These are phyloP conservation scores for Conistra vaccinii DNA, from an alignment of 2,888 invertebrate genomes.

Conservation along the genomic window DNA sequence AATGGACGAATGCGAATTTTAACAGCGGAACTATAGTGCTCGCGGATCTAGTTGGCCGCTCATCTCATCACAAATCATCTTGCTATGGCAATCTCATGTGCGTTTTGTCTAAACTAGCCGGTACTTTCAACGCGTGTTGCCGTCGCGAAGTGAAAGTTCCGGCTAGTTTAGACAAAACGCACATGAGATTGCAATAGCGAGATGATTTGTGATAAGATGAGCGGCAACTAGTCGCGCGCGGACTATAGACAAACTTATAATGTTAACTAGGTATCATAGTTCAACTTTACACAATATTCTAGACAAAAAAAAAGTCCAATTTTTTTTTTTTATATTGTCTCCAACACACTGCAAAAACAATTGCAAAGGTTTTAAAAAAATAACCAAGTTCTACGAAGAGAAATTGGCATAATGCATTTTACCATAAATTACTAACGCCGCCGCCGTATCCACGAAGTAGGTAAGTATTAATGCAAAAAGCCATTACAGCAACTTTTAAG, in stretches of 20 bases:
- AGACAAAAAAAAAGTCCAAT: background rate
- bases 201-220: no score
- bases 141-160: no score
- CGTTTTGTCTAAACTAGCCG: no score
- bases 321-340: background rate
- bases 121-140: no score
- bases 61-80: no score
- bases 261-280: background rate
- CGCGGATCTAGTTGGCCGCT: no score
- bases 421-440: conserved; percentile 80
- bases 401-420: conserved; percentile 70
- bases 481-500: conserved; percentile 85
- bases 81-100: no score
- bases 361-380: background rate
- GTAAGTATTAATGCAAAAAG: conserved; percentile 83
- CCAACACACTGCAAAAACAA: background rate
- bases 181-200: no score
- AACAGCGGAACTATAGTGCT: no score
- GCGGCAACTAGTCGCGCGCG: no score
- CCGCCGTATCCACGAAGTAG: conserved; percentile 77
- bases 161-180: no score
- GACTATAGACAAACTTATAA: background rate
- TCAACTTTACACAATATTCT: background rate
- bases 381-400: conserved; percentile 14
- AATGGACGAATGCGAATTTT: background rate